Percentiles rank a stretch among this genome's conserved stretches.
Evolutionary conservation across 2,113 vertebrate genomes (phyloP).

Genomic region (Phrynosoma blainvillii): DNA sequence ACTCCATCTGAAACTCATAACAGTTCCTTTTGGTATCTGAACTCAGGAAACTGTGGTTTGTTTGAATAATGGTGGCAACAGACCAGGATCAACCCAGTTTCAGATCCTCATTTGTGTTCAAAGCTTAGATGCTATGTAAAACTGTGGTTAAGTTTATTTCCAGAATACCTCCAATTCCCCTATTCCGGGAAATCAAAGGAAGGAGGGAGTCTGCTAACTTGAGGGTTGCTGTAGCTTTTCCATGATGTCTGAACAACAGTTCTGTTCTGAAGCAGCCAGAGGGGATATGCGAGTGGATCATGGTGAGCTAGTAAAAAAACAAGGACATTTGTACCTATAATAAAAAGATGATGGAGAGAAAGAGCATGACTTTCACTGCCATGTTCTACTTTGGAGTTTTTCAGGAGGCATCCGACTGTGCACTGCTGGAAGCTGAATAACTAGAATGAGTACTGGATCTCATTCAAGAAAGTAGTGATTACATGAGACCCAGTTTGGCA

Average conservation of each 20-base stretch:
- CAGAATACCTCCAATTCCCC: neutral
- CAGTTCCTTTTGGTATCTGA: neutral
- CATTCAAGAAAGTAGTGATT: neutral
- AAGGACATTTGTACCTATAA: neutral
- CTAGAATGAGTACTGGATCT: neutral
- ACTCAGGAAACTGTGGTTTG: neutral
- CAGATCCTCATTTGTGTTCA: neutral
- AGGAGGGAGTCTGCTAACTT: neutral
- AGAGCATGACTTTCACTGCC: neutral
- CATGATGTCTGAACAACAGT: neutral
- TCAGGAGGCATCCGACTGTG: neutral
- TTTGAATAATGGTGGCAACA: neutral
- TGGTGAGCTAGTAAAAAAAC: neutral
- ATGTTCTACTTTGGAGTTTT: neutral
- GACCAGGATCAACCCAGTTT: neutral
- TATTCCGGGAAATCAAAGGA: neutral
- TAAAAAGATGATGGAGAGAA: neutral
- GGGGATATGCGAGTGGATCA: neutral
- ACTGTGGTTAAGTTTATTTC: neutral
- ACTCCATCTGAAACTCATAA: neutral
- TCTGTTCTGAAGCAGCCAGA: neutral
- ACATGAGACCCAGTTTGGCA: no score
- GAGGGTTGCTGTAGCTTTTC: neutral
- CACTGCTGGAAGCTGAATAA: neutral
- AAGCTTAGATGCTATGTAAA: neutral